Evolutionary conservation across 2,113 vertebrate genomes (phyloP).

Genomic region (Notothenia coriiceps): DNA sequence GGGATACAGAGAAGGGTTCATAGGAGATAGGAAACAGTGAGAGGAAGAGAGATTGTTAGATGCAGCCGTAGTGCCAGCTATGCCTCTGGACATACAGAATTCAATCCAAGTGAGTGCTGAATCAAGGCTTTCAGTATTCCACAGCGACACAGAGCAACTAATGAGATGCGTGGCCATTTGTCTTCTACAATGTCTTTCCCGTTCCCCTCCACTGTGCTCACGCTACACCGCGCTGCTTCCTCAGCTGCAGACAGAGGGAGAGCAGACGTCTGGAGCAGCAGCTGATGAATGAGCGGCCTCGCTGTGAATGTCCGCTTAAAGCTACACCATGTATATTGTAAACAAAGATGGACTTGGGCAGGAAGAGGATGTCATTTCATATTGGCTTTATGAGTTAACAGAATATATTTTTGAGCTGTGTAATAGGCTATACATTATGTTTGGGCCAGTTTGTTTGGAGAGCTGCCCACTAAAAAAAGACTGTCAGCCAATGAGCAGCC

Average conservation of each 20-base stretch:
- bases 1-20: neutral
- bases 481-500: neutral
- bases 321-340: constrained; percentile 37
- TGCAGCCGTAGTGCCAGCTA: constrained; percentile 36
- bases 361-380: constrained; percentile 25
- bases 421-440: neutral
- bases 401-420: neutral
- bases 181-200: constrained; percentile 68
- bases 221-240: constrained; percentile 66
- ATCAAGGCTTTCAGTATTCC: constrained; percentile 71
- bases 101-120: constrained; percentile 77
- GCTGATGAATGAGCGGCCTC: constrained; percentile 68
- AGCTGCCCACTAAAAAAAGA: constrained; percentile 2
- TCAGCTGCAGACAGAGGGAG: constrained; percentile 70
- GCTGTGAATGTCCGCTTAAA: constrained; percentile 37
- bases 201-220: constrained; percentile 55
- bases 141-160: constrained; percentile 66
- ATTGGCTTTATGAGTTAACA: neutral
- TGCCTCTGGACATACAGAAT: constrained; percentile 50
- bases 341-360: constrained; percentile 53
- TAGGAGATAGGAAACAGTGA: constrained; percentile 1
- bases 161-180: constrained; percentile 78
- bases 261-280: constrained; percentile 61
- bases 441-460: neutral
- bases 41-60: constrained; percentile 12